Base-by-base conservation (phyloP, 2,797 vertebrate species). In the Syngnathus acus region DNA sequence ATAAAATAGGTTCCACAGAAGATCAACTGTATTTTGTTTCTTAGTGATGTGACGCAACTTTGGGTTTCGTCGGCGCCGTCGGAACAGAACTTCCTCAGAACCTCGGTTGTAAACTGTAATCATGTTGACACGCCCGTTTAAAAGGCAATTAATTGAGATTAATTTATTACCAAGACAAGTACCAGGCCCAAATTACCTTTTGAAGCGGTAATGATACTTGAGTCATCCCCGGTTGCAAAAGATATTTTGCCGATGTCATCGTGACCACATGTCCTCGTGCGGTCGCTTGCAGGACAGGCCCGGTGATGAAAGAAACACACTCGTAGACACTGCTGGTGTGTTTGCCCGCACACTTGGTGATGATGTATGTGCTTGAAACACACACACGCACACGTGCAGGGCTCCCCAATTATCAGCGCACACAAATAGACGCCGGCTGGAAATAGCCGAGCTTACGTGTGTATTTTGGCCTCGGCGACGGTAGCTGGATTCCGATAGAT, bases 401-500 rank as follows among this genome's bases (percentile, higher is more conserved):
- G 71, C 68, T 73, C 72, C 65, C 70, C 69, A 77, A 80, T 85
- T 80, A 84, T 80, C 79, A 51, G 60, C 70, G 54, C 80, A 70
- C 78, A 80, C 75, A 86, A 81, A 81, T 84, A 78, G 76, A 79
- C 77, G 80, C 72, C 72, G 66, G 83, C 86, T 83, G 65, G 84
- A 82, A 88, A 87, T 85, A 83, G 86, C 66, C 67, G 61, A 80
- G 83, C 74, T 88, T 80, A 81, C 77, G 70, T 77, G 79, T 78
- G 80, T 86, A 78, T 88, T 89, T 84, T 86, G 80, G 78, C 80
- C 80, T 78, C 84, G 72, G 86, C 74, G 79, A 89, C 88, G 77
- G 80, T 84, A 80, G 77, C 76, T 84, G 80, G 65, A 80, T 82
- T 77, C 78, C 82, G 80, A 87, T 86, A 86, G 86, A 85, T 81